Base-by-base conservation (phyloP, 1,140 invertebrate genomes). In the Lepeophtheirus salmonis region DNA sequence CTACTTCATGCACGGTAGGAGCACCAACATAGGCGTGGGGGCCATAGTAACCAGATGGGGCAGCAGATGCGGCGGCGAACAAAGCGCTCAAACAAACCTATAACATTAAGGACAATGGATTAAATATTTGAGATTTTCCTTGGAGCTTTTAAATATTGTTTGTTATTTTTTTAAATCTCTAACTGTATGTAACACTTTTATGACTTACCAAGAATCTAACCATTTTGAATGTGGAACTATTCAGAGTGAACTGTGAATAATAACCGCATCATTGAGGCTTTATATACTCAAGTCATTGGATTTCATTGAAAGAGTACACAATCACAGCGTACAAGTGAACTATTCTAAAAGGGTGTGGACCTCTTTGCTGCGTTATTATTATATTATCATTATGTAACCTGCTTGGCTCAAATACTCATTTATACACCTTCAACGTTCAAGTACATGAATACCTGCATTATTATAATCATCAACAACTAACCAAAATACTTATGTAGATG, bases 161-260 rank as follows among this genome's bases (percentile, higher is more conserved):
- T 21, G 21, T 12, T 18, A 3, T 12, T 4, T 56, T 21, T 56
- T n/a, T 6, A 56, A 18, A 52, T 17, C 12, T 12, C 12, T 12
- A 52, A 17, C 6, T 12, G 10, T 20, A 12, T 52, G 10, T 10
- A 12, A 10, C 17, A 18, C 16, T 20, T 14, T 54, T 54, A 17
- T 14, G 16, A 17, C 26, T 24, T 41, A 57, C 55, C 16, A 41
- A 57, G 25, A 30, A 26, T 25, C 26, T 57, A 21, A 57, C 26
- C 26, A 25, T 57, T 20, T 57, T 24, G 17, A 18, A 50, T 17
- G 55, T 2, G 21, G 21, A 57, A 57, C 55, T 57, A 25, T 25
- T 54, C 55, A 57, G 55, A 57, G 55, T 57, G 55, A 57, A 57
- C 55, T 57, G 55, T 57, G 26, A 24, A n/a, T n/a, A n/a, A n/a